A percentile compares a stretch with the other conserved stretches of the same genome.
These are phyloP conservation scores for Eulemur macaco DNA, from an alignment of 2,113 vertebrate genomes.

Conservation along the genomic window DNA sequence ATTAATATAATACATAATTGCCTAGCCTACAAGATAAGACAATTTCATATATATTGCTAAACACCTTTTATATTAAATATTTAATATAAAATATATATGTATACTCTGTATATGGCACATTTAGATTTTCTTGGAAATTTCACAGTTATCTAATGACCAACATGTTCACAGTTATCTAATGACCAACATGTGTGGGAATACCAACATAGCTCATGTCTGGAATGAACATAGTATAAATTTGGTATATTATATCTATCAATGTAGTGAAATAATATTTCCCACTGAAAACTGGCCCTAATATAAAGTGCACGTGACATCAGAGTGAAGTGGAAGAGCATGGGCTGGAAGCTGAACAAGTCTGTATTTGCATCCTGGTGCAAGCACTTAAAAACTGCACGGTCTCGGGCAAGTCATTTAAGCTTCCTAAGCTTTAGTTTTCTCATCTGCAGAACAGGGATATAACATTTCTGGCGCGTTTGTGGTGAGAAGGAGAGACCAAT, in stretches of 20 bases:
- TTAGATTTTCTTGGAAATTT: constrained; percentile 24
- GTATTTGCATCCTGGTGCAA: neutral
- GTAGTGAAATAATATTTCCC: neutral
- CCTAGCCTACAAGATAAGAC: neutral
- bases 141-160: neutral
- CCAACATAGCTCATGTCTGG: neutral
- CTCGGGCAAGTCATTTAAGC: neutral
- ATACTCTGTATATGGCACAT: neutral
- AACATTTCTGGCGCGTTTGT: neutral
- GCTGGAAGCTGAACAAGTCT: too few species aligned
- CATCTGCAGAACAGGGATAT: neutral
- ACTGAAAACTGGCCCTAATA: neutral
- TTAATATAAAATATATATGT: neutral
- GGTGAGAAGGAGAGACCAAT: neutral
- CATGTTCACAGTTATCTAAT: neutral
- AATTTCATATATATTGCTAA: neutral
- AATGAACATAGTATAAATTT: neutral
- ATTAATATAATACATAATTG: neutral
- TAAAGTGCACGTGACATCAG: neutral
- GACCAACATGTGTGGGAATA: neutral
- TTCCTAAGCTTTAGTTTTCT: constrained; percentile 6
- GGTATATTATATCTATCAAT: neutral
- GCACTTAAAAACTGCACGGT: neutral
- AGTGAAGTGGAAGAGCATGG: neutral
- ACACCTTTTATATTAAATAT: neutral